These are phyloP conservation scores for Cairina moschata DNA, from an alignment of 2,113 vertebrate species.

Conservation along the genomic window DNA sequence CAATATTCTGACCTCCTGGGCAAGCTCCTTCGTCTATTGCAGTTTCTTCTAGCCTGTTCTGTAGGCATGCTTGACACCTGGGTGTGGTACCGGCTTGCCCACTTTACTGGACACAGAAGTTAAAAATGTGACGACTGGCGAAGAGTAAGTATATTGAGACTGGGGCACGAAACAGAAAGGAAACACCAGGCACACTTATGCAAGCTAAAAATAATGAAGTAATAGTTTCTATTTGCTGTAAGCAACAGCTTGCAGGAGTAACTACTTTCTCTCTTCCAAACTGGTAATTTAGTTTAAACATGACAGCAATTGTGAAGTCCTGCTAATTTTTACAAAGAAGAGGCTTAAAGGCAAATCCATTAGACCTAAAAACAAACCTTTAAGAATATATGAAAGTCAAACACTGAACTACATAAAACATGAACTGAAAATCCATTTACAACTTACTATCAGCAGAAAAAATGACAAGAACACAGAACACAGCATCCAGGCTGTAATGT, in stretches of 20 bases:
- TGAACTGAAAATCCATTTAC: not conserved
- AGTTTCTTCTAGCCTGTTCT: not conserved
- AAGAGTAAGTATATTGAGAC: not conserved
- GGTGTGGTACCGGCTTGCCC: not conserved
- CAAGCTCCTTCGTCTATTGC: not conserved
- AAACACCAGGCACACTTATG: not conserved
- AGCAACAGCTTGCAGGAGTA: not conserved
- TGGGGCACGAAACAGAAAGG: not conserved
- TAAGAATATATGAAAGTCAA: not conserved
- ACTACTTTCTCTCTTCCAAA: not conserved
- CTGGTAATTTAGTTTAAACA: not conserved
- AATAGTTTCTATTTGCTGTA: not conserved
- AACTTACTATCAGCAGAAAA: not conserved
- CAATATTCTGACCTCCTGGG: not conserved
- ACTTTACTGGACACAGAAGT: not conserved
- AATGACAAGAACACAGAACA: not conserved
- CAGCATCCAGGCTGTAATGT: not conserved
- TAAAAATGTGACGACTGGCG: not conserved
- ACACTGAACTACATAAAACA: not conserved
- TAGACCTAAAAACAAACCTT: not conserved
- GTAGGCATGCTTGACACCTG: not conserved
- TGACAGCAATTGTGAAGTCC: not conserved
- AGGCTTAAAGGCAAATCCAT: not conserved
- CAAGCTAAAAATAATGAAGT: not conserved
- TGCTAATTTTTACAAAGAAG: not conserved